Percentiles rank a stretch among this genome's conserved stretches.
Conservation (phyloP, 2,113 vertebrate genomes). For the Corythornis cristatus region DNA sequence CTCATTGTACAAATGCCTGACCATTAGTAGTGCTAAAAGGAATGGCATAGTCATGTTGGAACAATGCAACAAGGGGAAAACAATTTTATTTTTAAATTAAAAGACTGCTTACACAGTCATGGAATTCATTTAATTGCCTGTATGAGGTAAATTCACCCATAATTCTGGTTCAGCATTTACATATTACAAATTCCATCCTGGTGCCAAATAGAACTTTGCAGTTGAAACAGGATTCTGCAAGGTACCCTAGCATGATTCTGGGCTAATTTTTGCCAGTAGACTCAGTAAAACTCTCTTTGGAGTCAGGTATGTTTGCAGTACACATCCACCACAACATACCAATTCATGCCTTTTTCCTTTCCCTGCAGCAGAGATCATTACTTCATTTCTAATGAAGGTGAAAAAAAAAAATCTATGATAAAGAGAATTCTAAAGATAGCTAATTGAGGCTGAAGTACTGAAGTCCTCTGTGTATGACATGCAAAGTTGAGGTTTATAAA, state of each 20-base stretch:
- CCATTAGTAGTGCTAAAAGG: background rate
- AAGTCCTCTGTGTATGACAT: background rate
- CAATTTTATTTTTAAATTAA: background rate
- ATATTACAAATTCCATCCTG: background rate
- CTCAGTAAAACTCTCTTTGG: background rate
- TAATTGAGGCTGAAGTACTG: background rate
- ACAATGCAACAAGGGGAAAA: background rate
- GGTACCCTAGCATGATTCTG: background rate
- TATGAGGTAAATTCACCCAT: background rate
- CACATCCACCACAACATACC: background rate
- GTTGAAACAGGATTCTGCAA: background rate
- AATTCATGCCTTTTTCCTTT: background rate
- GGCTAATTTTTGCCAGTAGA: background rate
- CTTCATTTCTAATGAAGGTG: background rate
- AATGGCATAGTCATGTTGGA: background rate
- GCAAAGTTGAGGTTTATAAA: background rate
- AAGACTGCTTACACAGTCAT: background rate
- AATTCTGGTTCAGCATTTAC: background rate
- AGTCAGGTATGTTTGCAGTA: background rate
- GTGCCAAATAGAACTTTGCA: background rate
- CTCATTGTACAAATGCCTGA: background rate
- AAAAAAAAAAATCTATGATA: background rate
- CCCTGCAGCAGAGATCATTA: background rate
- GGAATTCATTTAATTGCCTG: background rate
- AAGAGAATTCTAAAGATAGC: background rate